Base-by-base conservation (phyloP, 2,797 vertebrate genomes). In the Cephalopachus bancanus region DNA sequence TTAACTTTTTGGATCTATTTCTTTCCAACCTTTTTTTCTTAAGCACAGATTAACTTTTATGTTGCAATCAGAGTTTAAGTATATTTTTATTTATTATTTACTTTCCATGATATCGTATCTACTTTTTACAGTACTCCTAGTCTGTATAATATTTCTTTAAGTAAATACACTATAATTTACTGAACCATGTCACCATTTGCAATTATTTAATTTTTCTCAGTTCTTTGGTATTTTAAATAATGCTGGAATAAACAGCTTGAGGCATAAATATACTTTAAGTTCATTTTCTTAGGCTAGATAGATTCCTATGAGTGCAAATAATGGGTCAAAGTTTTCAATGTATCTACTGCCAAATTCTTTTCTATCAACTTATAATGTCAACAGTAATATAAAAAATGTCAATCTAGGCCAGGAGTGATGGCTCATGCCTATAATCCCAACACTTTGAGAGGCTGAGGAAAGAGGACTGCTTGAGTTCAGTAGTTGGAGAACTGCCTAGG, bases 191-290 rank as follows among this genome's bases (percentile, higher is more conserved):
- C 33, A 75, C 62, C 76, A 14, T 81, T 94, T 60, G 24, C 14
- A 55, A 24, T 60, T 86, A 65, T 30, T 83, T 79, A 76, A 74
- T 30, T 20, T 71, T 49, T 80, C 59, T 30, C 7, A 11, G 6
- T 19, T 62, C n/a, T 64, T 95, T n/a, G 30, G 44, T 30, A 72
- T 76, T 91, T 44, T 94, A 89, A 93, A 69, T 53, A 92, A 72
- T 33, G 49, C 64, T 71, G 44, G 65, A 86, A 83, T 62, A 17
- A 93, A 93, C 16, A 83, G 4, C 72, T 62, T 67, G 12, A 9
- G 20, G 17, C 24, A 60, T n/a, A n/a, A 2, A 83, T 49, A 9
- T 49, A 80, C 92, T 91, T 94, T 71, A 80, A 59, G 6, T 53
- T 94, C 53, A 53, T 78, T 93, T 80, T 80, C 83, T 91, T 51